phyloP scores from a whole-genome alignment of 2,113 vertebrate species.

The Mastomys coucha region DNA sequence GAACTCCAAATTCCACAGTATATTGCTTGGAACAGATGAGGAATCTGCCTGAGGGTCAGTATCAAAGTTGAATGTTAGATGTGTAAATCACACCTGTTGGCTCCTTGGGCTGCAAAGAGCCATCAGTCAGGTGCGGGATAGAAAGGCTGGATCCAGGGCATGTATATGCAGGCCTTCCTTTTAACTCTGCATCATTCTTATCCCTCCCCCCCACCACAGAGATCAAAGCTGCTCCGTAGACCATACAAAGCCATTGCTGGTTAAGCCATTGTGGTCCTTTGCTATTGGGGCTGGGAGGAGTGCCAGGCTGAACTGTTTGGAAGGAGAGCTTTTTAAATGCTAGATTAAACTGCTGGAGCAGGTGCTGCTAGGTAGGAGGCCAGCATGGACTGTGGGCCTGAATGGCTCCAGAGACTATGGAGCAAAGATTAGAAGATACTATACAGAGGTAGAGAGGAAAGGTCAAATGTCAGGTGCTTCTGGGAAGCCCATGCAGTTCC shows the following conservation, averaged over 20 bases:
- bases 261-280: conserved; percentile 65
- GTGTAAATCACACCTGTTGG: neutral
- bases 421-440: conserved; percentile 36
- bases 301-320: conserved; percentile 75
- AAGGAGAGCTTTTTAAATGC: conserved; percentile 79
- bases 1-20: neutral
- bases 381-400: conserved; percentile 45
- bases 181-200: neutral
- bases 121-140: neutral
- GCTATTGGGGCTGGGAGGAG: conserved; percentile 72
- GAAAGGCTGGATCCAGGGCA: conserved; percentile 15
- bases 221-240: conserved; percentile 67
- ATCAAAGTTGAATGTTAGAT: neutral
- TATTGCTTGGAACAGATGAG: neutral
- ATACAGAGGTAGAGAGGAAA: neutral
- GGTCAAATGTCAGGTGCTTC: neutral
- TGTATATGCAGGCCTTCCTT: conserved; percentile 22
- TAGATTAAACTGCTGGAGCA: conserved; percentile 77
- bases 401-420: conserved; percentile 43
- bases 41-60: conserved; percentile 51
- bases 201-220: neutral
- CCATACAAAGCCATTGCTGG: conserved; percentile 49
- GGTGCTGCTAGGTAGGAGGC: conserved; percentile 75
- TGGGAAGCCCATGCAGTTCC: neutral
- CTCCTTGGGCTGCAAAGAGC: neutral